phyloP scores from a whole-genome alignment of 2,113 vertebrate genomes.

The Hemiprocne comata region DNA sequence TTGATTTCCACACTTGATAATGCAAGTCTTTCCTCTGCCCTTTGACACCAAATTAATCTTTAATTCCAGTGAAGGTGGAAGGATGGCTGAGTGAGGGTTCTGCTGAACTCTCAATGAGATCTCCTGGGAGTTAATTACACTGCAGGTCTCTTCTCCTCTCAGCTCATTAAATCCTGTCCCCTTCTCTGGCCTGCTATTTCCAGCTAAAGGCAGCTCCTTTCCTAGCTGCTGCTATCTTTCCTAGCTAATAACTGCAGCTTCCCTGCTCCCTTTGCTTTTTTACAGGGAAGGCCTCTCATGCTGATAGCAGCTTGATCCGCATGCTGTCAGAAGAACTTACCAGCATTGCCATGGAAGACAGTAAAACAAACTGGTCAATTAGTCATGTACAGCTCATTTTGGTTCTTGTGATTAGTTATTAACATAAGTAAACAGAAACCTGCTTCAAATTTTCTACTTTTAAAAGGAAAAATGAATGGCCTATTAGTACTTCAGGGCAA shows the following conservation, averaged over 20 bases:
- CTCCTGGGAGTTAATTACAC: slow-evolving; percentile 63
- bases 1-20: slow-evolving; percentile 22
- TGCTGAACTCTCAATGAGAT: neutral
- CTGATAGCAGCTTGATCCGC: slow-evolving; percentile 47
- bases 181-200: slow-evolving; percentile 13
- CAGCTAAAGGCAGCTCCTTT: slow-evolving; percentile 6
- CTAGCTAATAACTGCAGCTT: neutral
- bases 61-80: slow-evolving; percentile 49
- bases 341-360: slow-evolving; percentile 2
- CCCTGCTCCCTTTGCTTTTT: neutral
- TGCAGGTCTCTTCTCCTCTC: slow-evolving; percentile 18
- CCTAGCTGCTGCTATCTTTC: neutral
- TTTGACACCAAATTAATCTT: slow-evolving; percentile 68
- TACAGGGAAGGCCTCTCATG: neutral
- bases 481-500: slow-evolving; percentile 43
- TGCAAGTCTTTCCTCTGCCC: slow-evolving; percentile 34
- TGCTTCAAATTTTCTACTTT: slow-evolving; percentile 50
- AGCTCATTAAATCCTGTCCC: slow-evolving; percentile 17
- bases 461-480: slow-evolving; percentile 56
- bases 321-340: neutral
- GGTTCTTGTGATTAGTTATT: slow-evolving; percentile 46
- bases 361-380: slow-evolving; percentile 37
- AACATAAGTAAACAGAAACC: slow-evolving; percentile 56
- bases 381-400: slow-evolving; percentile 49
- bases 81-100: neutral